Base-by-base conservation (phyloP, 2,797 vertebrate species). In the Sebastiscus albofasciatus region DNA sequence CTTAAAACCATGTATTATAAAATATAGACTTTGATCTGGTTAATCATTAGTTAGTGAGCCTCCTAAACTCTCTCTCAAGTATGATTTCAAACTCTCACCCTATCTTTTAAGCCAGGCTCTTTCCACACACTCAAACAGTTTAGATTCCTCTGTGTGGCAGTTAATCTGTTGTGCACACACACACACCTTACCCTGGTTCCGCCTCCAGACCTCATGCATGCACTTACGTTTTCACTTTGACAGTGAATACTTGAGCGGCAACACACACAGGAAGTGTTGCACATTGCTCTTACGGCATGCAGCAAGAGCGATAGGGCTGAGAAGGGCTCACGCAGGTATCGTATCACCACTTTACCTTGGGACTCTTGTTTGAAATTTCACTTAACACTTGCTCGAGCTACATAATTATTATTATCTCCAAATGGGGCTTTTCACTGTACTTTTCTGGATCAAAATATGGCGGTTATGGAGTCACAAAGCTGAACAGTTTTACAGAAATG, bases 161-260 rank as follows among this genome's bases (percentile, higher is more conserved):
- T 86, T 90, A 86, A 84, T 87, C 83, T 85, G 80, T 64, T 84
- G 69, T 76, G 64, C 76, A 67, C 31, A 70, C 81, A 71, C 8
- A 3, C 66, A 73, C 79, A 85, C 78, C 92, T 92, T 87, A 36
- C n/a, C 42, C 5, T 69, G 58, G 93, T 27, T 69, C 94, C 92
- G 85, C 95, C 94, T 86, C 92, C 89, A 76, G 83, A 90, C 88
- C 89, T 91, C 90, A 89, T 89, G 90, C 79, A 49, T 89, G 83
- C 89, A 80, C 85, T 90, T 91, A 88, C 86, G 73, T 94, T 96
- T 95, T 96, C 94, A 92, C 87, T 95, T 95, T 95, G 93, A 95
- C 93, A 90, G 87, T 69, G 80, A 93, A 65, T 75, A 84, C 87
- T 93, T 89, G 85, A 90, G 87, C 84, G 79, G 85, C 84, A 84